Evolutionary conservation across 2,797 vertebrate species (phyloP), one percentile per base, ranked within the genome.

Genomic region (Acanthurus leucopareius): DNA sequence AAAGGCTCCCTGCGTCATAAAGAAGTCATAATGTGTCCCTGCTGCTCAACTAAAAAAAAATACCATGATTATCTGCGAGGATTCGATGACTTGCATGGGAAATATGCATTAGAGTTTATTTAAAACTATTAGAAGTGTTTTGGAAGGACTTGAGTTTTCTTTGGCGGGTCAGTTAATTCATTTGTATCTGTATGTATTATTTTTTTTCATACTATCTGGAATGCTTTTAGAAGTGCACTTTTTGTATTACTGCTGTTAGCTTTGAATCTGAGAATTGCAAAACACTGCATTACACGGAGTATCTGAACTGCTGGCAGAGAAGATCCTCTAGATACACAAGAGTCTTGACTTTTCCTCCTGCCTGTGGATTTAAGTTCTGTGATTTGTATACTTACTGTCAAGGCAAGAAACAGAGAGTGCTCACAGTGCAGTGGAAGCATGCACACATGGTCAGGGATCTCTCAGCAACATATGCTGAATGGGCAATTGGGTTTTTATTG

Each of bases 1-100:
- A 85, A 86, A 89, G 78, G 56, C 53, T 79, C 62, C 72, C 49
- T 63, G 20, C 68, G 62, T 72, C 80, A 77, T 86, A 77, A 86
- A 73, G 10, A 70, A 67, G 62, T 75, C 58, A 35, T 68, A 72
- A 65, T 60, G 35, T 64, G 56, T 73, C 35, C 58, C 71, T 69
- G 53, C 62, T 75, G 80, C 22, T 17, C 28, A 15, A 64, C 53
- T 60, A 9, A 47, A 56, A 68, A 2, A 80, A 57, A 74, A 81
- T 66, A 70, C 22, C 59, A 74, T 83, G 63, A 86, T 84, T 84
- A 59, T 84, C 71, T 68, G n/a, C 65, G 25, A 72, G 35, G 60
- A 17, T 4, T 48, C 19, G 75, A 68, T 73, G 19, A 76, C 69
- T 74, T 71, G 49, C 61, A 61, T 38, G 52, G 49, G 38, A 75